Conservation (phyloP, 2,113 vertebrate genomes). For the Burhinus bistriatus region DNA sequence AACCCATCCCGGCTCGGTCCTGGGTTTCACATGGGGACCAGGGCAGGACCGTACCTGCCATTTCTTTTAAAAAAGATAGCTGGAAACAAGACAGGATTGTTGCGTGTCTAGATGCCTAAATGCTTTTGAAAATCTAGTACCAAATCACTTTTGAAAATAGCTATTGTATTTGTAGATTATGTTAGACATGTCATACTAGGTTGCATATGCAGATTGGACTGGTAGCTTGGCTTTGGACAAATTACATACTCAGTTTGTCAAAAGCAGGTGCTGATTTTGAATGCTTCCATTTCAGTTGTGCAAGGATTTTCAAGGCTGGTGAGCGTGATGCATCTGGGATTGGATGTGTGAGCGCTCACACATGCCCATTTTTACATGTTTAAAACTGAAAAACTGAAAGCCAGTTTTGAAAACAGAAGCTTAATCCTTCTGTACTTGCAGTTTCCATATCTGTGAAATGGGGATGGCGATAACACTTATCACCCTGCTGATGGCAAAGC, state of each 20-base stretch:
- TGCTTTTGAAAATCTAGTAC: not conserved
- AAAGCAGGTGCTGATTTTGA: not conserved
- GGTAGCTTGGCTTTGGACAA: not conserved
- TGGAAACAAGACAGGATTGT: not conserved
- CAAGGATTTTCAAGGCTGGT: not conserved
- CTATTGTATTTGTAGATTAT: fast-evolving
- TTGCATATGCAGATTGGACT: not conserved
- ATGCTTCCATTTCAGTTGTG: not conserved
- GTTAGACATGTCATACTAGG: not conserved
- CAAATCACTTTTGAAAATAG: not conserved
- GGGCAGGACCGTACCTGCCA: not conserved
- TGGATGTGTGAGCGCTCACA: not conserved
- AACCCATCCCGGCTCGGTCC: not conserved
- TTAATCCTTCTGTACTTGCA: not conserved
- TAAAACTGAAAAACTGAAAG: not conserved
- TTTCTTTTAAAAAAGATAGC: not conserved
- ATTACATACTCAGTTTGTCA: not conserved
- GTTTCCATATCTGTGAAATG: not conserved
- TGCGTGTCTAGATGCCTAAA: not conserved
- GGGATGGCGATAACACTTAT: not conserved
- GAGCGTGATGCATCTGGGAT: not conserved
- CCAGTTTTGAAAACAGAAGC: not conserved
- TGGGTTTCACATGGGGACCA: not conserved
- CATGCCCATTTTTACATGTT: not conserved
- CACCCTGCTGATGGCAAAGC: not conserved